phyloP scores from a whole-genome alignment of 2,797 vertebrate species.

The Acrocephalus scirpaceus region DNA sequence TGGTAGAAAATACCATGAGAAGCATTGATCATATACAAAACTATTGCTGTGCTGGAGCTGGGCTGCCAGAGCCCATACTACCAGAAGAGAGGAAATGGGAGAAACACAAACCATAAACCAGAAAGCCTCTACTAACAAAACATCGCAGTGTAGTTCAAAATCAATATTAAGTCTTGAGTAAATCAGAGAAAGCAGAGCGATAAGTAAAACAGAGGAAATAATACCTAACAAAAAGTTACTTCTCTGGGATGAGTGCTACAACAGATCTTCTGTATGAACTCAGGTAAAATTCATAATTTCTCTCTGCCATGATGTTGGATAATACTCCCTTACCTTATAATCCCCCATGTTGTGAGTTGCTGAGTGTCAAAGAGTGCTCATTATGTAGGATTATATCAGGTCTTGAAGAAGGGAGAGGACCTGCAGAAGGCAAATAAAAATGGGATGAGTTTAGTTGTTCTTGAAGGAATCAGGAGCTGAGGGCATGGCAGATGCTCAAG shows the following conservation, averaged over 20 bases:
- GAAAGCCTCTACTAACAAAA: not conserved
- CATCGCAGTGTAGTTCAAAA: not conserved
- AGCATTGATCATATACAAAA: not conserved
- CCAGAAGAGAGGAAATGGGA: not conserved
- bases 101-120: not conserved
- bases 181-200: not conserved
- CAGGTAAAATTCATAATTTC: not conserved
- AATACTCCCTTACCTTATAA: not conserved
- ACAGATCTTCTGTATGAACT: not conserved
- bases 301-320: not conserved
- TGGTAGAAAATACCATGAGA: not conserved
- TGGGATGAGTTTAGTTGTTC: not conserved
- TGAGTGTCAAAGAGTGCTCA: not conserved
- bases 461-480: not conserved
- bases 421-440: not conserved
- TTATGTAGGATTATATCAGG: not conserved
- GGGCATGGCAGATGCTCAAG: not conserved
- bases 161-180: not conserved
- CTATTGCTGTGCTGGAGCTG: not conserved
- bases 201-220: not conserved
- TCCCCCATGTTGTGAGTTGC: not conserved
- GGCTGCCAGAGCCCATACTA: not conserved
- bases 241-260: not conserved
- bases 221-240: not conserved
- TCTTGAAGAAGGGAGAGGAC: not conserved